Conservation (phyloP, 2,797 vertebrate species). For the Garrulus glandarius region DNA sequence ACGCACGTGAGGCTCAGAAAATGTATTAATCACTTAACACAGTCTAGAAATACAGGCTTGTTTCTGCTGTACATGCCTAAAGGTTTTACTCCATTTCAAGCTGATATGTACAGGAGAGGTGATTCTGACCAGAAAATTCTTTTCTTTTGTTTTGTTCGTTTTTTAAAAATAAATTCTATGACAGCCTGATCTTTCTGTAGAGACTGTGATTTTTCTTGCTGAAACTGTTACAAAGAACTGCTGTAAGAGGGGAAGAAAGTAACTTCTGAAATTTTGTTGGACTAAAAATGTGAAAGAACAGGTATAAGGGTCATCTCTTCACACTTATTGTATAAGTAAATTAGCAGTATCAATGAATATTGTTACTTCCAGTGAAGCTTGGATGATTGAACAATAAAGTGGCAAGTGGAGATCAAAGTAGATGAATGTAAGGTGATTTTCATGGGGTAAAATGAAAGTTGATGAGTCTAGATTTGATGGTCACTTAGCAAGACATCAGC, state of each 20-base stretch:
- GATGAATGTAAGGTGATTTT: background rate
- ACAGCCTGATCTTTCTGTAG: background rate
- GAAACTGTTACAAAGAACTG: background rate
- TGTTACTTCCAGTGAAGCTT: background rate
- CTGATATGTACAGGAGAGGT: fast-evolving
- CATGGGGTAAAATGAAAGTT: background rate
- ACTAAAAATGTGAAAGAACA: background rate
- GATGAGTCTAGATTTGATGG: background rate
- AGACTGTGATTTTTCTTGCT: background rate
- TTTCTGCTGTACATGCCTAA: background rate
- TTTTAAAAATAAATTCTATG: background rate
- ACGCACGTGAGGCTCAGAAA: background rate
- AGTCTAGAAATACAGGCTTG: background rate
- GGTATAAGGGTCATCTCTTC: background rate
- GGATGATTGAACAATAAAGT: background rate
- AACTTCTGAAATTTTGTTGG: background rate
- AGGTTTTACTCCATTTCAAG: background rate
- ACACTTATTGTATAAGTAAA: background rate
- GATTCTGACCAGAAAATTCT: background rate
- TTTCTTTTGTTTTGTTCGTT: background rate
- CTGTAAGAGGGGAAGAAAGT: background rate
- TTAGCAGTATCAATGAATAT: background rate
- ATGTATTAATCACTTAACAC: background rate
- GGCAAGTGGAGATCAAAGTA: background rate
- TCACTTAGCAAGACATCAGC: background rate